These are phyloP conservation scores for Xiphophorus birchmanni DNA, from an alignment of 2,797 vertebrate genomes.

Conservation along the genomic window DNA sequence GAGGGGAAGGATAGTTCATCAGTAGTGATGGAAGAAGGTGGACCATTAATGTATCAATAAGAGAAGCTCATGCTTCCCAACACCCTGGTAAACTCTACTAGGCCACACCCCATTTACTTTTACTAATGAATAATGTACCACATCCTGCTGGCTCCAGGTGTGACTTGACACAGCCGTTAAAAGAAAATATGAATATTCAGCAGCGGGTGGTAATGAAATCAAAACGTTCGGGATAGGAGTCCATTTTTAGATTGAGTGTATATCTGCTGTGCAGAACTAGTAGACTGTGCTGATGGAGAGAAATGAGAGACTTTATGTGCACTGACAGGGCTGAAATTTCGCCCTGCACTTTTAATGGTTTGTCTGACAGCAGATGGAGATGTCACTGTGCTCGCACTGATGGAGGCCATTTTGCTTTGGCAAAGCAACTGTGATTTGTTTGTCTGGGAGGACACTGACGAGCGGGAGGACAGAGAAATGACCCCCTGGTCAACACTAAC, in stretches of 20 bases:
- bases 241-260: slow-evolving; percentile 77
- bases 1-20: slow-evolving; percentile 60
- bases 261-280: slow-evolving; percentile 73
- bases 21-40: slow-evolving; percentile 67
- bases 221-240: slow-evolving; percentile 81
- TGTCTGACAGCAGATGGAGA: slow-evolving; percentile 82
- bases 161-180: slow-evolving; percentile 71
- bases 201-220: slow-evolving; percentile 83
- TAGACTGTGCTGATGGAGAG: slow-evolving; percentile 83
- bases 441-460: slow-evolving; percentile 69
- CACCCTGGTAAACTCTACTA: slow-evolving; percentile 75
- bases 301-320: slow-evolving; percentile 83
- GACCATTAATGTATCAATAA: slow-evolving; percentile 79
- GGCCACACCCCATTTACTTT: slow-evolving; percentile 82
- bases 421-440: slow-evolving; percentile 73
- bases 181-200: slow-evolving; percentile 85
- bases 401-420: slow-evolving; percentile 79
- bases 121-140: slow-evolving; percentile 82
- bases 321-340: slow-evolving; percentile 82
- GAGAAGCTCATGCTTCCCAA: slow-evolving; percentile 66
- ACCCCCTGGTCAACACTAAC: slow-evolving; percentile 73
- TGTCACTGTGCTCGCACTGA: slow-evolving; percentile 71
- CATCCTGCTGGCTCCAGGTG: slow-evolving; percentile 77
- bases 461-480: slow-evolving; percentile 62
- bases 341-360: slow-evolving; percentile 82